Evolutionary conservation across 2,888 invertebrate genomes (phyloP), one percentile per base, ranked within the genome.

Genomic region (Meloe dianella): DNA sequence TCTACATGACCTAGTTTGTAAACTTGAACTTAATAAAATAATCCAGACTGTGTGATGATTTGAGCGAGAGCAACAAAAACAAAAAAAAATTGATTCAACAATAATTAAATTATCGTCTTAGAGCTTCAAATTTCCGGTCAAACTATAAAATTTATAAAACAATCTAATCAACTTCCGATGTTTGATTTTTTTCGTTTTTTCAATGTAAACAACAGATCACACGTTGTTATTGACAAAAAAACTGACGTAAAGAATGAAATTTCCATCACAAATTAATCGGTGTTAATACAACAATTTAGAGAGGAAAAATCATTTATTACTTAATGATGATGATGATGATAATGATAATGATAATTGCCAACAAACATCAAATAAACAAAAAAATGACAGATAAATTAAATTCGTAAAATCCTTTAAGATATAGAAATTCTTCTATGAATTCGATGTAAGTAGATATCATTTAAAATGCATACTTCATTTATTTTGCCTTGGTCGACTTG

Each of bases 31-130:
- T 22, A 9, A 22, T 51, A 51, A 20, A 51, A 22, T 22, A 20
- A 51, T n/a, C n/a, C n/a, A n/a, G n/a, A n/a, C n/a, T n/a, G n/a
- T n/a, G n/a, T n/a, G n/a, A n/a, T n/a, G 20, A 51, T 10, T 22
- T 27, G 2, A 27, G 27, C 2, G 47, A 51, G 17, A 22, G 1
- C 22, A 3, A 5, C 5, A 27, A 27, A 4, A 27, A 51, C 2
- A 51, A 51, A 22, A 20, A 2, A 8, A 6, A 51, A 4, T 51
- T 47, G 22, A 51, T 22, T 10, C 6, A 35, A 41, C n/a, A 41
- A 51, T 51, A 51, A 51, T 41, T 41, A 20, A 51, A 51, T 51
- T 51, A 51, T 51, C 20, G 47, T 51, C 10, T 20, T 41, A 35
- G 4, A 12, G 35, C 41, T 41, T n/a, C 7, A 41, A 12, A n/a